phyloP scores from a whole-genome alignment of 2,113 vertebrate genomes.

The Oreotrochilus melanogaster region DNA sequence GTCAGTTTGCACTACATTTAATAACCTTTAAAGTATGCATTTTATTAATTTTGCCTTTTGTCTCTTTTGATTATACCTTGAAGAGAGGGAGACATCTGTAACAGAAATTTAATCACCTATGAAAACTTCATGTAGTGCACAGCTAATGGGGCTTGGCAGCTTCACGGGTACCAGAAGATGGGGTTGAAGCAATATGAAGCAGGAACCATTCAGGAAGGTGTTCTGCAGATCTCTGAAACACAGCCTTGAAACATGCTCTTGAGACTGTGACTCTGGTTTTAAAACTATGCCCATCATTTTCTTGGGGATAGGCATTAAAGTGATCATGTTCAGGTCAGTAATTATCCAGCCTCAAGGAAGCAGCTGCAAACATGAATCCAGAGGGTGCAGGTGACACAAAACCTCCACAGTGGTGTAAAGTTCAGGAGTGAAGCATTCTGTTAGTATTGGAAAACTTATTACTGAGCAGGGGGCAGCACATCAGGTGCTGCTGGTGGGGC shows the following conservation, averaged over 20 bases:
- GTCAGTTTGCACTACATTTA: neutral
- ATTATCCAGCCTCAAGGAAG: neutral
- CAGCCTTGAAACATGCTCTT: neutral
- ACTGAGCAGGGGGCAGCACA: neutral
- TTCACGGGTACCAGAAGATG: neutral
- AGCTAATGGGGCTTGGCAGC: constrained; percentile 5
- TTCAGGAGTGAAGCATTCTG: neutral
- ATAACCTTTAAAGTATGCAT: neutral
- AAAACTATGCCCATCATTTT: neutral
- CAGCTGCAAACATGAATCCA: neutral
- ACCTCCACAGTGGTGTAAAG: fast-evolving
- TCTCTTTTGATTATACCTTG: neutral
- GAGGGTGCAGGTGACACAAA: neutral
- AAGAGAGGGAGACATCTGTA: neutral
- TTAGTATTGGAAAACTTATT: neutral
- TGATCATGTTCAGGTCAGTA: neutral
- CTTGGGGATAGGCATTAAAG: neutral
- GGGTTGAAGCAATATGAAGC: neutral
- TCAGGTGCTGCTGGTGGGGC: fast-evolving
- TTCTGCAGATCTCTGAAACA: neutral
- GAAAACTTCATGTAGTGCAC: neutral
- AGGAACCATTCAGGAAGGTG: neutral
- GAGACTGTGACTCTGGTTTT: neutral
- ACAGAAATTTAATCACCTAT: neutral
- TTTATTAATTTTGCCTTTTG: neutral